Conservation (phyloP, 1,140 invertebrate species). For the Hyphantria cunea region DNA sequence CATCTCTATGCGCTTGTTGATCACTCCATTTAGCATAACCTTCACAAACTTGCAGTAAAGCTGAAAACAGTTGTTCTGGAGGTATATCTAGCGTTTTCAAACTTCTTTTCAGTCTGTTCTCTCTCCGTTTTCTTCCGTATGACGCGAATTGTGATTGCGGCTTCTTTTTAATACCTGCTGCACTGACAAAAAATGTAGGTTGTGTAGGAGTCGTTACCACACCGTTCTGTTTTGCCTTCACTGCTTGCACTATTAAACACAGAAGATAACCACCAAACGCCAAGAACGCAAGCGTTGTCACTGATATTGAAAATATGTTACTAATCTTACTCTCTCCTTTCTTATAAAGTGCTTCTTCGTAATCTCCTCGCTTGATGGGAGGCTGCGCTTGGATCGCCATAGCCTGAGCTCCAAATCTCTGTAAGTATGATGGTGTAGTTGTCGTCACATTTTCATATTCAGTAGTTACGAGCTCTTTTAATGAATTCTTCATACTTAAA, state of each 20-base stretch:
- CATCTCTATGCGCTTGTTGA: conserved; percentile 1
- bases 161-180: conserved; percentile 72
- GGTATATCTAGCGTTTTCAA: conserved; percentile 56
- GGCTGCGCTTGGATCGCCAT: conserved; percentile 62
- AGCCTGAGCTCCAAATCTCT: conserved; percentile 67
- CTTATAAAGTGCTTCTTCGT: conserved; percentile 67
- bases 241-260: conserved; percentile 87
- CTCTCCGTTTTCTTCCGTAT: conserved; percentile 67
- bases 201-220: conserved; percentile 51
- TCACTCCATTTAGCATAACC: conserved; percentile 80
- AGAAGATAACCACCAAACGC: conserved; percentile 90
- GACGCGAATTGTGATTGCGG: conserved; percentile 66
- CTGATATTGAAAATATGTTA: conserved; percentile 87
- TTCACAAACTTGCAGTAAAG: conserved; percentile 80
- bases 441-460: conserved; percentile 54
- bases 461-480: conserved; percentile 53
- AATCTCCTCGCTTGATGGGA: conserved; percentile 66
- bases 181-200: conserved; percentile 61
- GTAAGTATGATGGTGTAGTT: conserved; percentile 42
- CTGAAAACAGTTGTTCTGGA: conserved; percentile 78
- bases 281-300: conserved; percentile 88
- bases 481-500: conserved; percentile 64
- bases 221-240: conserved; percentile 80
- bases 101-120: conserved; percentile 36
- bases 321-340: conserved; percentile 82